phyloP scores from a whole-genome alignment of 1,140 invertebrate species.

The Andricus grossulariae region DNA sequence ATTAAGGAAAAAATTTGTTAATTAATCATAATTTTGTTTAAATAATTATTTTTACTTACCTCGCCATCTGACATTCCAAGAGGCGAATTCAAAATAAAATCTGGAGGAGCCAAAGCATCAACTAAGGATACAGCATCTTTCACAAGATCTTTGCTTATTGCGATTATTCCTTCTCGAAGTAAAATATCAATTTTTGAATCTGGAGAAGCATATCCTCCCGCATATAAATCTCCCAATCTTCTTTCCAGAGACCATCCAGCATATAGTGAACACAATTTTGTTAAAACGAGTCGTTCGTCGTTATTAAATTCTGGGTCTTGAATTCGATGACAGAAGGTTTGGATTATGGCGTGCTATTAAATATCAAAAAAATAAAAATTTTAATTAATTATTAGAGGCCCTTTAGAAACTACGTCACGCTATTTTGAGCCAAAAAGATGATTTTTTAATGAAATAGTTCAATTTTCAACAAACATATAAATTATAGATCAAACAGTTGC shows the following conservation, averaged over 20 bases:
- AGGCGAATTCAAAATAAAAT: constrained; percentile 78
- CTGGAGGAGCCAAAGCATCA: constrained; percentile 91
- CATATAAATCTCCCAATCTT: constrained; percentile 85
- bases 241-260: constrained; percentile 84
- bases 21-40: too few relatives aligned
- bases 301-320: constrained; percentile 74
- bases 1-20: not conserved
- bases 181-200: constrained; percentile 77
- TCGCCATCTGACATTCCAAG: constrained; percentile 26
- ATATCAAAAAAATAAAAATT: constrained; percentile 24
- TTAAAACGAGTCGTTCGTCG: constrained; percentile 77
- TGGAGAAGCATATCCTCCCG: constrained; percentile 80
- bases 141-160: constrained; percentile 84
- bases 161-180: constrained; percentile 80
- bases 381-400: not conserved
- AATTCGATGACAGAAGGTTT: constrained; percentile 50
- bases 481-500: too few relatives aligned
- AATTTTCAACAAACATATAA: too few relatives aligned
- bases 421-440: too few relatives aligned
- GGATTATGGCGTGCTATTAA: constrained; percentile 39
- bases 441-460: too few relatives aligned
- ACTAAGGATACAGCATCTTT: constrained; percentile 89
- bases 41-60: not conserved
- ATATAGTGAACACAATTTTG: constrained; percentile 83
- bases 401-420: too few relatives aligned